Evolutionary conservation across 2,797 vertebrate species (phyloP), one percentile per base, ranked within the genome.

Genomic region (Tapera naevia): DNA sequence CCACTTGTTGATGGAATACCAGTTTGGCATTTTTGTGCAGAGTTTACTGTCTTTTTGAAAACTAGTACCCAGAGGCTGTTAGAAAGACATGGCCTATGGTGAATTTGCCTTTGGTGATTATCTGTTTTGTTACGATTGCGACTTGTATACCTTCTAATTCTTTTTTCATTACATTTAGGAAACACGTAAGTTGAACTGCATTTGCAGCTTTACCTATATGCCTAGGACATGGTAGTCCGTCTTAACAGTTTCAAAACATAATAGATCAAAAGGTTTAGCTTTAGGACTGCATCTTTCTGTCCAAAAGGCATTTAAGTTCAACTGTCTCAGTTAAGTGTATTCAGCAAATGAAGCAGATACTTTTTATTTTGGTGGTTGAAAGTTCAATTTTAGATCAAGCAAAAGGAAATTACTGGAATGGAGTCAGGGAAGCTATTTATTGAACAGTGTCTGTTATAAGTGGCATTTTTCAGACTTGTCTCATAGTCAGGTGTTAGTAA

Each of bases 21-120:
- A 84, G 25, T 54, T 95, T 88, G 94, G 35, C 58, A n/a, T 80
- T 88, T 91, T 65, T 86, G 43, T 81, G 33, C 25, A 51, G 53
- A 80, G 24, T 86, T 95, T 90, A 81, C 39, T 37, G 15, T 94
- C 46, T 80, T 28, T 93, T 83, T 80, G 74, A 91, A 93, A 92
- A 80, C n/a, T 83, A 3, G 27, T 72, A 1, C 86, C 37, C 22
- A 61, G 50, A 91, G 37, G 50, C 58, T 84, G 37, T 80, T 73
- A 73, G 28, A 89, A 88, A 50, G 66, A 48, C 65, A 37, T 65
- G 54, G 32, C 22, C 25, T 75, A 18, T 22, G 45, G 22, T 75
- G 62, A 1, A 0, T 64, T 33, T 48, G 33, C n/a, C 27, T 60
- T 86, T 71, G 22, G 3, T 51, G 57, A 62, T 17, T 13, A 61